Percentiles rank a stretch among this genome's conserved stretches.
phyloP scores from a whole-genome alignment of 1,140 invertebrate genomes.

The Cecropterus lyciades region DNA sequence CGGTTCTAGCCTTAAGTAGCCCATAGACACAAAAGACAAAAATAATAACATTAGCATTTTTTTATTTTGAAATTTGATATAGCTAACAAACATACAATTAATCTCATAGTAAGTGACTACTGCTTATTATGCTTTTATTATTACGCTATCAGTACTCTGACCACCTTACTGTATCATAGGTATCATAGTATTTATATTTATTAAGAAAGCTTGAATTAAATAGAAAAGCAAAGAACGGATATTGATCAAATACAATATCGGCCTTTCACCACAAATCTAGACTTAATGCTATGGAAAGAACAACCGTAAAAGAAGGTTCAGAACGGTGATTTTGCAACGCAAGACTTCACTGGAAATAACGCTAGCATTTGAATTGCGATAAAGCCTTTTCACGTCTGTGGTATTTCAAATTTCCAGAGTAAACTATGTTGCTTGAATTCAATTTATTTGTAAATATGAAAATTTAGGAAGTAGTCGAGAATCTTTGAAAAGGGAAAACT shows the following conservation, averaged over 20 bases:
- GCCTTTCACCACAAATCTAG: neutral
- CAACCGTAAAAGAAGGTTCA: neutral
- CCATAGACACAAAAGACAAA: too few relatives aligned
- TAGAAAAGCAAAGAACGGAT: neutral
- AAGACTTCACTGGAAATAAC: neutral
- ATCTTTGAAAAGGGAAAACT: too few relatives aligned
- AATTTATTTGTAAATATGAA: neutral
- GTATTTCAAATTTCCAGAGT: constrained; percentile 2
- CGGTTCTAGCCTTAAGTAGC: too few relatives aligned
- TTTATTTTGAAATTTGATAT: too few relatives aligned
- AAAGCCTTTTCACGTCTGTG: constrained; percentile 1
- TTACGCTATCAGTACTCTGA: too few relatives aligned
- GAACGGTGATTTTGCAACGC: neutral
- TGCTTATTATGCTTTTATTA: too few relatives aligned
- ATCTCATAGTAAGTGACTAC: too few relatives aligned
- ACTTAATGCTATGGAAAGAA: neutral
- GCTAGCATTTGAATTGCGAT: neutral
- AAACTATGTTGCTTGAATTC: neutral
- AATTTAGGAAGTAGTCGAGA: neutral
- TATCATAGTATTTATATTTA: too few relatives aligned
- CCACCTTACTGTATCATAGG: too few relatives aligned
- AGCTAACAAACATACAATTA: too few relatives aligned
- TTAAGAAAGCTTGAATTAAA: too few relatives aligned
- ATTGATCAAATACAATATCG: neutral
- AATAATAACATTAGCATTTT: too few relatives aligned